These are phyloP conservation scores for Falco novaeseelandiae DNA, from an alignment of 2,797 vertebrate species.

Conservation along the genomic window DNA sequence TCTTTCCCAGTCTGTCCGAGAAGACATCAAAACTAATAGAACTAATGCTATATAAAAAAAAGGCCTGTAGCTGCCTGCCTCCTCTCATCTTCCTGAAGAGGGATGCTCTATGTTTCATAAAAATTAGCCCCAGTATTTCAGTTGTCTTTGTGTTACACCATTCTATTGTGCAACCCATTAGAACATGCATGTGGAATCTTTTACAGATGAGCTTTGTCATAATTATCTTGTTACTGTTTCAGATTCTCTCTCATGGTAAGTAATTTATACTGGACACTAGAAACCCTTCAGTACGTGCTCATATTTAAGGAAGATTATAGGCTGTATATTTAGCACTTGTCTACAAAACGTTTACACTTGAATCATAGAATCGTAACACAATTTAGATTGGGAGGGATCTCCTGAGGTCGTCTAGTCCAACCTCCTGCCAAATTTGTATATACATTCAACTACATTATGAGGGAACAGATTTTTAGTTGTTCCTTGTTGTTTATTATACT, in stretches of 20 bases:
- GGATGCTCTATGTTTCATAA: constrained; percentile 36
- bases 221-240: constrained; percentile 42
- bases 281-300: not conserved
- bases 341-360: not conserved
- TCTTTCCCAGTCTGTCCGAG: not conserved
- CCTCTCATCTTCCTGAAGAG: not conserved
- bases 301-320: not conserved
- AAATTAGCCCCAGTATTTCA: constrained; percentile 69
- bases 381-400: not conserved
- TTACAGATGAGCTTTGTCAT: constrained; percentile 62
- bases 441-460: not conserved
- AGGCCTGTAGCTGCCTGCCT: not conserved
- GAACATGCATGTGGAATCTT: constrained; percentile 64
- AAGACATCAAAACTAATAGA: not conserved
- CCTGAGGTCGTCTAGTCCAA: not conserved
- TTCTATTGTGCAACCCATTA: constrained; percentile 65
- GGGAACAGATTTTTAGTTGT: not conserved
- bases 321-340: not conserved
- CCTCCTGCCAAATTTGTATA: not conserved
- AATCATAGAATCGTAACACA: not conserved
- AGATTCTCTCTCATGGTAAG: constrained; percentile 50
- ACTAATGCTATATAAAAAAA: not conserved
- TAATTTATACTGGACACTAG: constrained; percentile 24
- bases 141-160: constrained; percentile 43
- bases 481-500: not conserved